Base-by-base conservation (phyloP, 2,888 invertebrate species). In the Corbicula japonica region DNA sequence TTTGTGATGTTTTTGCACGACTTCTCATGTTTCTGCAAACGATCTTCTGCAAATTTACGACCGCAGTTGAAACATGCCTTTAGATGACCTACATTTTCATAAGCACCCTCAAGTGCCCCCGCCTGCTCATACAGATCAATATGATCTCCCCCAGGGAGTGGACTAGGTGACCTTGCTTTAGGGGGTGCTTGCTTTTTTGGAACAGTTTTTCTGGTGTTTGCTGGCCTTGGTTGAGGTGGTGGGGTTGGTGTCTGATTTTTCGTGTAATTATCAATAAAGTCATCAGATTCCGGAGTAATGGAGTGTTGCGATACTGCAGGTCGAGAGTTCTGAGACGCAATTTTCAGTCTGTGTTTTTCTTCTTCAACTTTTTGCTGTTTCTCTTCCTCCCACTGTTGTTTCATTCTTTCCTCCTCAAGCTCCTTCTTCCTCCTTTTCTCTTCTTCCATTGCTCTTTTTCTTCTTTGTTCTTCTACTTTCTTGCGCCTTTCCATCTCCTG, bases 1-100 rank as follows among this genome's bases (percentile, higher is more conserved):
- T 91, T 92, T 4, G 86, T 86, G n/a, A 79, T 71, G 56, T 88
- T 89, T 34, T 84, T 86, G 83, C 93, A 93, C 8, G 88, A 89
- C n/a, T 80, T 74, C 72, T 86, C 83, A 76, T 93, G 93, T 73
- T 91, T 91, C 21, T 80, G 75, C 21, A 93, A 94, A 1, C 98
- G 95, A 91, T 98, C 98, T 23, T 95, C 92, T 8, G 96, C 96
- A 93, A 98, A 98, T 89, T 95, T 95, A 0, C 98, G 95, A 0
- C 96, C 96, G 93, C 98, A 98, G 80, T 96, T 95, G 34, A 94
- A 94, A 93, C 98, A 98, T 18, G 95, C 91, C 0, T 92, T 94
- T 71, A 96, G 91, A 12, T 80, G 68, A 0, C 83, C 71, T n/a
- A 72, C 58, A 41, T 75, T 71, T 15, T 50, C 71, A 46, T 74